Base-by-base conservation (phyloP, 2,113 vertebrate genomes). In the Atrichornis clamosus region DNA sequence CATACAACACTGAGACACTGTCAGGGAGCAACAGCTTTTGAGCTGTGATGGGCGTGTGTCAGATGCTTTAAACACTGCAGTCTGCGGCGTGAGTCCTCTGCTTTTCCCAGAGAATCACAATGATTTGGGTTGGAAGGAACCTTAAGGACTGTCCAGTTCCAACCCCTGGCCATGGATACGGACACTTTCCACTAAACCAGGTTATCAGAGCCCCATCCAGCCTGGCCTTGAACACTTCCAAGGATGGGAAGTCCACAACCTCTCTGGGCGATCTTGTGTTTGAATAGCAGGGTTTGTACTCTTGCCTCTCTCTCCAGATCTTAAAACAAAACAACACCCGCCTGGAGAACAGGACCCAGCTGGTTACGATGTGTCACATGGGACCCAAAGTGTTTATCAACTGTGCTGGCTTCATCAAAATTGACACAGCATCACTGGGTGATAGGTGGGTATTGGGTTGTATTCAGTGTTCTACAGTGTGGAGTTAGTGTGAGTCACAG, bases 301-400 rank as follows among this genome's bases (percentile, higher is more conserved):
- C 5, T 37, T 39, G 7, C 88, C 52, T 93, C 32, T 84, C 65
- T 72, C 73, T 82, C 53, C 79, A 99, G 99, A 99, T 99, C 96
- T 97, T 99, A 94, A 99, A 99, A 93, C 99, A 99, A 93, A 99
- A 99, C 97, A 99, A 99, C 97, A 99, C 99, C 3, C 98, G 99
- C 35, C 98, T 99, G 68, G 99, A 99, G 97, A 99, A 99, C 98
- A 98, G 99, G 88, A 99, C 99, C 28, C 99, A 99, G 97, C 98
- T 99, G 56, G 99, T 99, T 93, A 99, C 99, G 1, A 99, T 99
- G 99, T 99, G 99, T 94, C 99, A 99, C 97, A 99, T 99, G 99
- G 99, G 99, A 81, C 99, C 99, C 74, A 99, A 99, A 93, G 99
- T 99, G 95, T 99, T 99, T 82, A 99, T 99, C 95, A 99, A 99